A percentile compares a stretch with the other conserved stretches of the same genome.
Evolutionary conservation across 1,140 invertebrate species (phyloP).

Genomic region (Orius laevigatus): DNA sequence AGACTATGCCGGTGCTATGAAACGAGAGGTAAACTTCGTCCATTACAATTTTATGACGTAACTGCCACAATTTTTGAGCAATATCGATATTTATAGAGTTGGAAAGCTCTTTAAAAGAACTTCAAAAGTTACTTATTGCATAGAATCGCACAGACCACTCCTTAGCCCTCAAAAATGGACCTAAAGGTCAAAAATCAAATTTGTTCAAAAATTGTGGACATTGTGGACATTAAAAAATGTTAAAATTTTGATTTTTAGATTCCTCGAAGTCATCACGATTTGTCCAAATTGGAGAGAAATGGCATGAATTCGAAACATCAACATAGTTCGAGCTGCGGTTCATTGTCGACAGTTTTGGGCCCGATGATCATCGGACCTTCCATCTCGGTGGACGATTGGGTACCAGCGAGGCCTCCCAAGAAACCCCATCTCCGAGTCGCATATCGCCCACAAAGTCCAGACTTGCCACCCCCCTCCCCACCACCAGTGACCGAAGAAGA

Average conservation of each 20-base stretch:
- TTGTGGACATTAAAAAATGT: not conserved
- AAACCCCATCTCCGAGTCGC: constrained; percentile 49
- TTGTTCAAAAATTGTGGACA: no score
- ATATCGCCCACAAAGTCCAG: constrained; percentile 18
- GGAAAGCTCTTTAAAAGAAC: no score
- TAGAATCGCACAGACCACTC: no score
- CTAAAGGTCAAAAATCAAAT: no score
- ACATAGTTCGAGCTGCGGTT: constrained; percentile 38
- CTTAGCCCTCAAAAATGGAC: no score
- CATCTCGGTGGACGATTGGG: constrained; percentile 50
- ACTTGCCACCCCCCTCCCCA: constrained; percentile 24
- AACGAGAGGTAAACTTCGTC: constrained; percentile 20
- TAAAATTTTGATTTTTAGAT: constrained; percentile 6
- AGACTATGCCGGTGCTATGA: constrained; percentile 35
- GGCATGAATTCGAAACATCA: constrained; percentile 30
- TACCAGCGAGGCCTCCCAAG: constrained; percentile 54
- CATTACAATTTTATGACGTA: not conserved
- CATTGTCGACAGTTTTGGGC: constrained; percentile 39
- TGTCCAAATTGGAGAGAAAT: constrained; percentile 11
- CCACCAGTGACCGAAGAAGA: constrained; percentile 19
- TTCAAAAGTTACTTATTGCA: no score
- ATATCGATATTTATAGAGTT: no score
- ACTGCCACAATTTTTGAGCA: not conserved
- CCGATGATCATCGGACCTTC: constrained; percentile 44
- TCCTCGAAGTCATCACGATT: constrained; percentile 9